Conservation (phyloP, 2,888 invertebrate species). For the Crematogaster levior region DNA sequence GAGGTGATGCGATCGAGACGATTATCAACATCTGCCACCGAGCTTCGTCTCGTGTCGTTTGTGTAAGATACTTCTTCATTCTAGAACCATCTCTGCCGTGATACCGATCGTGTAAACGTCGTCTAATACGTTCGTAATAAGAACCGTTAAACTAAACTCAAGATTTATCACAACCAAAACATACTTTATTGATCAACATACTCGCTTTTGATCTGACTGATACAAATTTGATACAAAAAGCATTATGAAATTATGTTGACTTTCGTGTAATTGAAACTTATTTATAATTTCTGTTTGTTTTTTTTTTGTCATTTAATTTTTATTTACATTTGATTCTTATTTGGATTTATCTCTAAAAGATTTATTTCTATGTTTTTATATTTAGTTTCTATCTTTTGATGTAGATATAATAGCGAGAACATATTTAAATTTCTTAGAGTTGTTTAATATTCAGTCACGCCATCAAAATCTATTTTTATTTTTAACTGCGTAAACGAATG, state of each 20-base stretch:
- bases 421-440: not conserved
- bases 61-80: not conserved
- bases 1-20: slow-evolving; percentile 58
- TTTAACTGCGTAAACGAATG: slow-evolving; percentile 5
- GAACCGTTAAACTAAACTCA: not conserved
- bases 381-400: not conserved
- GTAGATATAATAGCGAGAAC: not conserved
- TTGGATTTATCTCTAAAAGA: not conserved
- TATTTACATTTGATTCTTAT: not conserved
- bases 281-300: not conserved
- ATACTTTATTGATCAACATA: not conserved
- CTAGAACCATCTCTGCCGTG: not conserved
- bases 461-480: slow-evolving; percentile 17
- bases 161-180: not conserved
- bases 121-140: not conserved
- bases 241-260: not conserved
- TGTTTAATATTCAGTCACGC: not conserved
- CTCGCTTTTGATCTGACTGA: not conserved
- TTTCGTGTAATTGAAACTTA: not conserved
- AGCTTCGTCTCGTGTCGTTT: not conserved
- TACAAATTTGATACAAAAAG: slow-evolving; percentile 1
- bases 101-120: not conserved
- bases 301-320: not conserved
- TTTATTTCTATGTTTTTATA: slow-evolving; percentile 3
- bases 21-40: not conserved